phyloP scores from a whole-genome alignment of 2,888 invertebrate genomes.

The Teleiodes luculella region DNA sequence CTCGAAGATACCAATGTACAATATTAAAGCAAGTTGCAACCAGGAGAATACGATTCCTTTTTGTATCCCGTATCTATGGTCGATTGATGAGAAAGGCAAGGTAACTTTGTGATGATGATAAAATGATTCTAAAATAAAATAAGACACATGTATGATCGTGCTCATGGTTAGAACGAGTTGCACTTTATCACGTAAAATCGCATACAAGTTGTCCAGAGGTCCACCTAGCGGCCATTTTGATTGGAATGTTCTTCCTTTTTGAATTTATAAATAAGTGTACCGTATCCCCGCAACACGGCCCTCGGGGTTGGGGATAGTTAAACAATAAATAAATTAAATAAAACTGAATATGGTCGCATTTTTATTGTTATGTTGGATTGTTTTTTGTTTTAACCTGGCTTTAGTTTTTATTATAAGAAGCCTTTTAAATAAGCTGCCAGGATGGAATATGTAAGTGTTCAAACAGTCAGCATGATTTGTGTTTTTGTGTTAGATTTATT shows the following conservation, averaged over 20 bases:
- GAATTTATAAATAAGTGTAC: slow-evolving; percentile 70
- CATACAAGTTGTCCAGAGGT: background rate
- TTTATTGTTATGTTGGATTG: slow-evolving; percentile 22
- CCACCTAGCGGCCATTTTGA: slow-evolving; percentile 51
- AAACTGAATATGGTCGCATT: slow-evolving; percentile 30
- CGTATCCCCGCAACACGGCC: slow-evolving; percentile 61
- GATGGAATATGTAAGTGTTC: slow-evolving; percentile 53
- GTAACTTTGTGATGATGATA: too few relatives aligned
- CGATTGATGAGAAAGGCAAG: too few relatives aligned
- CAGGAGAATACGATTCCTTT: too few relatives aligned
- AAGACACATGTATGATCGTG: too few relatives aligned
- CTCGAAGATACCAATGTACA: too few relatives aligned
- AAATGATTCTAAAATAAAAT: too few relatives aligned
- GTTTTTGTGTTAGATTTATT: slow-evolving; percentile 10
- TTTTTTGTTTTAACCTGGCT: background rate
- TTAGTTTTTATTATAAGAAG: background rate
- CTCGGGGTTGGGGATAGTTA: slow-evolving; percentile 62
- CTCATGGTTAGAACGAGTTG: background rate
- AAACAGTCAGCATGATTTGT: slow-evolving; percentile 23
- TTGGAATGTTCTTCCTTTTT: slow-evolving; percentile 70
- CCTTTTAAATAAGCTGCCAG: slow-evolving; percentile 43
- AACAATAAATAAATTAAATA: slow-evolving; percentile 66
- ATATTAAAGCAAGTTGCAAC: too few relatives aligned
- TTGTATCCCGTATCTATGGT: too few relatives aligned
- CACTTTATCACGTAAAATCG: background rate